phyloP scores from a whole-genome alignment of 2,113 vertebrate genomes.

The Australoheros scitulus region DNA sequence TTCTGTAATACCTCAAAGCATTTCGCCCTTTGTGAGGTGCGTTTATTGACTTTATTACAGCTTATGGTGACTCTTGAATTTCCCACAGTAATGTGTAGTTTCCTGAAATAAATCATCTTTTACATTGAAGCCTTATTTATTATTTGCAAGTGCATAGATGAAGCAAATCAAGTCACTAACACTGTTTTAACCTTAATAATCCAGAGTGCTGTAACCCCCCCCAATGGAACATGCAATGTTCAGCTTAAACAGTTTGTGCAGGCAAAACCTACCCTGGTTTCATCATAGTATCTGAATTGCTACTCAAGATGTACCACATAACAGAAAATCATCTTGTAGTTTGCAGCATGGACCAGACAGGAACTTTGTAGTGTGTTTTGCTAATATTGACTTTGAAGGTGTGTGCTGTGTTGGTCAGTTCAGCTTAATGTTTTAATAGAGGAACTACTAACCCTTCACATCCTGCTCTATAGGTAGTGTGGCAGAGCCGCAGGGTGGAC shows the following conservation, averaged over 20 bases:
- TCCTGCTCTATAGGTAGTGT: conserved; percentile 49
- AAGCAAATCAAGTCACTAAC: background rate
- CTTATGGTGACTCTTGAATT: background rate
- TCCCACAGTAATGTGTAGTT: background rate
- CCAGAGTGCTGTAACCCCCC: background rate
- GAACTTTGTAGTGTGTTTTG: background rate
- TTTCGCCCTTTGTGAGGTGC: background rate
- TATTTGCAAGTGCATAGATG: background rate
- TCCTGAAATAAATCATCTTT: background rate
- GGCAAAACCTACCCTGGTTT: background rate
- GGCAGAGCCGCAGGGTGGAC: conserved; percentile 50
- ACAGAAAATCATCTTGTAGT: background rate
- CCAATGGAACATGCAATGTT: too few species aligned
- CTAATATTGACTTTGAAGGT: conserved; percentile 26
- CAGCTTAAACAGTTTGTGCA: background rate
- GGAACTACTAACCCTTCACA: background rate
- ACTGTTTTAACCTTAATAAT: background rate
- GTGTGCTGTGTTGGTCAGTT: background rate
- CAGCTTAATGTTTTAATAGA: background rate
- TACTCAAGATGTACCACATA: background rate
- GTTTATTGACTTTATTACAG: background rate
- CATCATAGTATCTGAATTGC: background rate
- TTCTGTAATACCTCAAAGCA: background rate
- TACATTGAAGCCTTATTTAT: background rate
- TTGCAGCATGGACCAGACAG: background rate